phyloP scores from a whole-genome alignment of 2,797 vertebrate species.

The Sebastiscus tertius region DNA sequence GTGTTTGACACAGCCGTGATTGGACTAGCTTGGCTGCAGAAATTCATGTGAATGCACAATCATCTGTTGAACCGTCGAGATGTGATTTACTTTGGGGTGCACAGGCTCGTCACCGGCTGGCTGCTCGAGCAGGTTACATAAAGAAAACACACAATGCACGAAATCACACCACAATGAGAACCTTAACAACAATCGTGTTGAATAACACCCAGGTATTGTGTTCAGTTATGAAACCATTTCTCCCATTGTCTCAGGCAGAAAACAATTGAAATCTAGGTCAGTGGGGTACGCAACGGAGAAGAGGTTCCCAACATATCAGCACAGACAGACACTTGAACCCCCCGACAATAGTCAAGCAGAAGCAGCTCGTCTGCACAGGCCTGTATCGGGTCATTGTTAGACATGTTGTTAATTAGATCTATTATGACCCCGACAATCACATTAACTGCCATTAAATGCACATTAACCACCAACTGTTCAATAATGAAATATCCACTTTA shows the following conservation, averaged over 20 bases:
- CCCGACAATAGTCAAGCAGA: constrained; percentile 72
- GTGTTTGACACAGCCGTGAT: neutral
- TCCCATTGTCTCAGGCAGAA: constrained; percentile 79
- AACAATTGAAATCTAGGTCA: constrained; percentile 89
- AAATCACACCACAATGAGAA: constrained; percentile 69
- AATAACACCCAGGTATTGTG: constrained; percentile 85
- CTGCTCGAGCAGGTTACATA: constrained; percentile 51
- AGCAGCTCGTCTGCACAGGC: constrained; percentile 64
- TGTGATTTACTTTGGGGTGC: neutral
- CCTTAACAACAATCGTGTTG: constrained; percentile 69
- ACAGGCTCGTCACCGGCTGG: neutral
- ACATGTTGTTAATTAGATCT: constrained; percentile 70
- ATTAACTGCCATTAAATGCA: constrained; percentile 63
- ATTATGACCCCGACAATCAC: constrained; percentile 62
- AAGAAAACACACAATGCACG: constrained; percentile 61
- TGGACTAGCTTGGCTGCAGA: neutral
- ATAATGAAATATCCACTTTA: constrained; percentile 34
- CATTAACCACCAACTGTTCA: constrained; percentile 38
- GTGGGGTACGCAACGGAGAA: constrained; percentile 79
- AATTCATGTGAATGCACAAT: constrained; percentile 2
- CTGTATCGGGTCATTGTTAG: constrained; percentile 67
- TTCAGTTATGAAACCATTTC: constrained; percentile 81
- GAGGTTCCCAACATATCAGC: constrained; percentile 78
- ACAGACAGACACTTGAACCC: constrained; percentile 77
- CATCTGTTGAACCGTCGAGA: constrained; percentile 8